Percentiles rank a stretch among this genome's conserved stretches.
phyloP scores from a whole-genome alignment of 1,140 invertebrate species.

The Bombus difficillimus region DNA sequence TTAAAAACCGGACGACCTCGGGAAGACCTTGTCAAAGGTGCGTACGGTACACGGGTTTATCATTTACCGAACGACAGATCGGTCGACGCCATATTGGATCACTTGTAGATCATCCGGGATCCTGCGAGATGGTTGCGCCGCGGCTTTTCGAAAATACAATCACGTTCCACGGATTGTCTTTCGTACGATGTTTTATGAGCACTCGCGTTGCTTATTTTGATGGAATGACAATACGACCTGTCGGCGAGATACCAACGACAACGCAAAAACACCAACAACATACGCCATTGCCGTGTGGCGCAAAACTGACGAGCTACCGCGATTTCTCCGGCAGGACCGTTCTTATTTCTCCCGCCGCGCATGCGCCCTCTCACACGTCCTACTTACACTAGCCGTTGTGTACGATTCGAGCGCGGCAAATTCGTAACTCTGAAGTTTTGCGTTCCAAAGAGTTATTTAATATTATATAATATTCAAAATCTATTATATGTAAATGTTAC shows the following conservation, averaged over 20 bases:
- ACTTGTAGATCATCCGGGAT: conserved; percentile 76
- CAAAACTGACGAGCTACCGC: conserved; percentile 65
- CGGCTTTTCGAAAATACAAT: conserved; percentile 26
- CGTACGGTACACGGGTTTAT: conserved; percentile 46
- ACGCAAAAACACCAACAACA: conserved; percentile 49
- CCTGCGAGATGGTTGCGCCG: conserved; percentile 39
- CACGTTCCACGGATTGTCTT: not conserved
- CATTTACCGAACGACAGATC: conserved; percentile 82
- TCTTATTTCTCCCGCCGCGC: conserved; percentile 59
- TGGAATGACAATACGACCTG: conserved; percentile 36
- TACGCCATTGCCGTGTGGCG: conserved; percentile 73
- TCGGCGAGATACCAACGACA: not conserved
- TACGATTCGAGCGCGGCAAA: conserved; percentile 6
- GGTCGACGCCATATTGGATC: conserved; percentile 82
- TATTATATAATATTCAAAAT: not conserved
- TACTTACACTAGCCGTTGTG: not conserved
- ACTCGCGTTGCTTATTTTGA: conserved; percentile 36
- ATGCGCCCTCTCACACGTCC: conserved; percentile 24
- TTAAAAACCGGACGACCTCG: conserved; percentile 66
- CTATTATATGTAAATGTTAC: not conserved
- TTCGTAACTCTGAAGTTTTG: not conserved
- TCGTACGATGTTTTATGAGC: not conserved
- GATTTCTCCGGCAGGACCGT: conserved; percentile 25
- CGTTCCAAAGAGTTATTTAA: not conserved
- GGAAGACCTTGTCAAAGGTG: conserved; percentile 57